A percentile compares a stretch with the other conserved stretches of the same genome.
Evolutionary conservation across 2,113 vertebrate species (phyloP).

Genomic region (Tupaia chinensis): DNA sequence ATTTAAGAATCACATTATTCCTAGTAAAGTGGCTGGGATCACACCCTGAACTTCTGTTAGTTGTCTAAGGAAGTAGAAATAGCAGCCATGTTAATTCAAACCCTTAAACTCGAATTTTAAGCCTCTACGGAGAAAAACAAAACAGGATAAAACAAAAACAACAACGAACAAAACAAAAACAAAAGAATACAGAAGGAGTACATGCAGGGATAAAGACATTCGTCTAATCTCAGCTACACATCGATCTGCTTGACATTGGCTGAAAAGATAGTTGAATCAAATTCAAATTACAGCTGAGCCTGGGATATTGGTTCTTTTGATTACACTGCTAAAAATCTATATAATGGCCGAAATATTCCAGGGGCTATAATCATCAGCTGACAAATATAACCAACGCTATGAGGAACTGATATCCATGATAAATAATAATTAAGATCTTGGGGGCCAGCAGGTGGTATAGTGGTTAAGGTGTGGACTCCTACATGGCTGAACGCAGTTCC

Average conservation of each 20-base stretch:
- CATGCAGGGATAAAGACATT: not conserved
- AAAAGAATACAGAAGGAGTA: not conserved
- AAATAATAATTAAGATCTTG: not conserved
- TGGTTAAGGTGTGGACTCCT: too few relatives aligned
- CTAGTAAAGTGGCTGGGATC: not conserved
- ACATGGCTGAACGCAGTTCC: too few relatives aligned
- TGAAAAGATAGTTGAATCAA: not conserved
- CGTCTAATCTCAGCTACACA: not conserved
- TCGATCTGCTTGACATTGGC: not conserved
- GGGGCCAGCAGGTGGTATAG: too few relatives aligned
- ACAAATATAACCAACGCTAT: not conserved
- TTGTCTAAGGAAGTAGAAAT: not conserved
- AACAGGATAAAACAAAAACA: not conserved
- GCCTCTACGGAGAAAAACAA: not conserved
- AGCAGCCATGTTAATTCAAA: not conserved
- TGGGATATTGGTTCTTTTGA: not conserved
- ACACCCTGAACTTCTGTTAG: not conserved
- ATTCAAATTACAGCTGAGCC: slow-evolving; percentile 19
- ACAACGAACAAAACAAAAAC: not conserved
- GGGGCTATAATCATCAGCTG: slow-evolving; percentile 11
- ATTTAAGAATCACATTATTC: slow-evolving; percentile 19
- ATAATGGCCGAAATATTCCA: not conserved
- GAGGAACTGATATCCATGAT: not conserved
- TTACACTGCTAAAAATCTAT: not conserved
- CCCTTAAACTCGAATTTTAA: not conserved